Base-by-base conservation (phyloP, 1,140 invertebrate species). In the Philaenus spumarius region DNA sequence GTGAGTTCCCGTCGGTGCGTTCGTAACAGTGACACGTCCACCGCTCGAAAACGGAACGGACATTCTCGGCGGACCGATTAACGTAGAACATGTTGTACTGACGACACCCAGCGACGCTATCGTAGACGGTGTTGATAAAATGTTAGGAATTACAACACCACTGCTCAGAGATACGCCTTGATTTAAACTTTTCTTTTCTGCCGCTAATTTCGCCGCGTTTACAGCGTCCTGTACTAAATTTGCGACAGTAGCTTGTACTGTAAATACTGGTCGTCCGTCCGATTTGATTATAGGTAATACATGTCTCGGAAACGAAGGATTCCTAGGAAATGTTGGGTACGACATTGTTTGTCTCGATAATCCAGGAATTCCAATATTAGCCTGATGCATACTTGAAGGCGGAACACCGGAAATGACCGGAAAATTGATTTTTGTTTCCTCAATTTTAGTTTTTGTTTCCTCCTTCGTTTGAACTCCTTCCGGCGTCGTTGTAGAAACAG, bases 311-410 rank as follows among this genome's bases (percentile, higher is more conserved):
- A 43, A 24, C 14, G 39, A 14, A 20, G 58, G 22, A 20, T 37
- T 23, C 23, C 57, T 26, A 30, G 59, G 52, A 52, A 62, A 51
- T 4, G 59, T 58, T 5, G 67, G 53, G 15, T 64, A 65, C 3
- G 68, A 59, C 6, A 63, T 54, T 15, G 58, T 60, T n/a, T 65
- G 26, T 40, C 61, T 64, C 11, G 37, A 60, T 0, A 45, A n/a
- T 17, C 60, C 55, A 6, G 67, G 59, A 6, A 63, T 62, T 17
- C 57, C 69, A 17, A 70, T 64, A 55, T 69, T 73, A 14, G 68
- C 62, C 37, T 72, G 71, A 54, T 72, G 66, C 6, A 68, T 54
- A 52, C 65, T 73, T 9, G 70, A 69, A 23, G 66, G 61, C 23
- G 69, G 23, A 11, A 35, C 26, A 46, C 19, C 11, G 20, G 43